Evolutionary conservation across 2,113 vertebrate species (phyloP), one percentile per base, ranked within the genome.

Genomic region (Chascanopsetta lugubris): DNA sequence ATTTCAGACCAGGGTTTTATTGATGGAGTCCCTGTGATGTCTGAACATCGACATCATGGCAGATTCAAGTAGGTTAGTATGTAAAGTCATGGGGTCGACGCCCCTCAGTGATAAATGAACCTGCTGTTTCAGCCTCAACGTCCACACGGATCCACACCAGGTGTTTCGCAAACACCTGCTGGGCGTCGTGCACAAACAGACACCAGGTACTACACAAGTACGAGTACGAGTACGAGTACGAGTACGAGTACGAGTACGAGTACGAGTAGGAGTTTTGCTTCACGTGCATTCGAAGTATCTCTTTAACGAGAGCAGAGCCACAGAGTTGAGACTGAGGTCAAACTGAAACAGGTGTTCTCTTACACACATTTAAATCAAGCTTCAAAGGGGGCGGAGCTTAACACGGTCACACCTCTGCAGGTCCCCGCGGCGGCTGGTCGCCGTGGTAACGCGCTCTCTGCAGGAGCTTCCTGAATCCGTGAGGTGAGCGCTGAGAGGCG

Each of bases 271-370:
- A n/a, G n/a, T n/a, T n/a, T 91, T 93, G 91, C 94, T 93, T 59
- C 26, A 65, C 43, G 73, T 87, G 83, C 73, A 72, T 79, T 80
- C 27, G 46, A 38, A 36, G 22, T 29, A 62, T 75, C 80, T 77
- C 60, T 79, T 49, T 59, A 64, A 67, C 7, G 45, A 79, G 55
- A 71, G 61, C 69, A 69, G 62, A 68, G 78, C 72, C 65, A 79
- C 68, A 53, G 38, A 63, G 73, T 88, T 93, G 54, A 61, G 87
- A 93, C 90, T 95, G 94, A 96, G 94, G 95, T 97, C 94, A 94
- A 93, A 93, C 89, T 43, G 29, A 89, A 80, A 68, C 17, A 50
- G 10, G 29, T 10, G 15, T 60, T 66, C 77, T 73, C 22, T 18
- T 56, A 32, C 46, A 61, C 57, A 77, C 25, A 34, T 72, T 64